Evolutionary conservation across 2,888 invertebrate genomes (phyloP), one percentile per base, ranked within the genome.

Genomic region (Meloe dianella): DNA sequence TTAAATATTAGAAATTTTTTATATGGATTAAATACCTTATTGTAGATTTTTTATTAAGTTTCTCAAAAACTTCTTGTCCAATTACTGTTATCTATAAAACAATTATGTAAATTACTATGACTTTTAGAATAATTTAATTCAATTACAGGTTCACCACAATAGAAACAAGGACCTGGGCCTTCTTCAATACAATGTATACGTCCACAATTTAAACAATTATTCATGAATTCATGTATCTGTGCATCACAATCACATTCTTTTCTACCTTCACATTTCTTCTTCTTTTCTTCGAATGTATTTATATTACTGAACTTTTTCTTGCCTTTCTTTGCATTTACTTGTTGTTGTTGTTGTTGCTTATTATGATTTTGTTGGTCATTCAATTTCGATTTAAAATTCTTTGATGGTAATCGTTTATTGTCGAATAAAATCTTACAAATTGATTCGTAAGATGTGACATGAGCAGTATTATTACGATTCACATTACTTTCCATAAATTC

Each of bases 81-180:
- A 75, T 71, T 20, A 77, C 64, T 20, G 72, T 69, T 41, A 78
- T 71, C 78, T 78, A 57, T 30, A 75, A 75, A 62, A 56, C 4
- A 27, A 27, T 27, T 27, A n/a, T n/a, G n/a, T n/a, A n/a, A n/a
- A n/a, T n/a, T n/a, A n/a, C n/a, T n/a, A n/a, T n/a, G n/a, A n/a
- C n/a, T n/a, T n/a, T n/a, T n/a, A n/a, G n/a, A n/a, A n/a, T n/a
- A n/a, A n/a, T n/a, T n/a, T n/a, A n/a, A n/a, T n/a, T n/a, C n/a
- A n/a, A 51, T 83, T 82, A 98, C 98, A 82, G 95, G 85, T 76
- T 89, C 89, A 0, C 92, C 93, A 85, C 99, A 99, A 80, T 92
- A 96, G 57, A 97, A 88, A 80, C 99, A 99, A 0, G 97, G 96
- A 0, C 99, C 99, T 9, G 97, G 93, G 1, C 98, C 98, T 85